These are phyloP conservation scores for Arizona elegans DNA, from an alignment of 2,113 vertebrate species.

Conservation along the genomic window DNA sequence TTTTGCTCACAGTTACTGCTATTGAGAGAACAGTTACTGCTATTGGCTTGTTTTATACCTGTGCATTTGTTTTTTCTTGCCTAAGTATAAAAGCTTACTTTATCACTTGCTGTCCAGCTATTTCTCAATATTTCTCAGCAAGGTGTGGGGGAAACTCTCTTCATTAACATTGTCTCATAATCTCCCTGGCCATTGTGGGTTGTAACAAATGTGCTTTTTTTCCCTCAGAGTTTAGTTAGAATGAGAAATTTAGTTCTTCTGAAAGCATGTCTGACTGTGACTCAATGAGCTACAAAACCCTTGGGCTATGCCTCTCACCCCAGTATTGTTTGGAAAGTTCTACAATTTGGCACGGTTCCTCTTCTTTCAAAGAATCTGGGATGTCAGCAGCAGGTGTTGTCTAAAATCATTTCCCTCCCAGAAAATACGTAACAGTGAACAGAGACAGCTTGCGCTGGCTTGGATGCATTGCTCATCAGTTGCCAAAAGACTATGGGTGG, in stretches of 20 bases:
- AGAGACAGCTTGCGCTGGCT: constrained; percentile 32
- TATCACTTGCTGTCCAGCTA: not conserved
- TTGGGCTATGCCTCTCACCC: constrained; percentile 5
- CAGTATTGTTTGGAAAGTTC: constrained; percentile 35
- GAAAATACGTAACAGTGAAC: constrained; percentile 36
- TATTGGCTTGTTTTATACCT: not conserved
- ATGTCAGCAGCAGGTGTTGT: constrained; percentile 33
- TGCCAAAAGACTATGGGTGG: constrained; percentile 9
- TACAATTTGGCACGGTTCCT: constrained; percentile 33
- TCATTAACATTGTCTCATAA: not conserved
- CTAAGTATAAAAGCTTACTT: not conserved
- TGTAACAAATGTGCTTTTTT: not conserved
- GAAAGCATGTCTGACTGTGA: not conserved
- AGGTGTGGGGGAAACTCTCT: not conserved
- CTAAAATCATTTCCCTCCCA: constrained; percentile 45
- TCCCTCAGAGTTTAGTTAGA: not conserved
- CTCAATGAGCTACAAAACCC: not conserved
- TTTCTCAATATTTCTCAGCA: not conserved
- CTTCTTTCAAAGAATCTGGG: not conserved
- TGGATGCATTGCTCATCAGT: constrained; percentile 40
- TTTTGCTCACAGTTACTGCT: not conserved
- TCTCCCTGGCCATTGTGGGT: not conserved
- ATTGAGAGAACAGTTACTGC: not conserved
- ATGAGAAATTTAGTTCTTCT: not conserved
- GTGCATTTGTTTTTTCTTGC: not conserved